These are phyloP conservation scores for Neoitamus cyanurus DNA, from an alignment of 2,888 invertebrate species.

Conservation along the genomic window DNA sequence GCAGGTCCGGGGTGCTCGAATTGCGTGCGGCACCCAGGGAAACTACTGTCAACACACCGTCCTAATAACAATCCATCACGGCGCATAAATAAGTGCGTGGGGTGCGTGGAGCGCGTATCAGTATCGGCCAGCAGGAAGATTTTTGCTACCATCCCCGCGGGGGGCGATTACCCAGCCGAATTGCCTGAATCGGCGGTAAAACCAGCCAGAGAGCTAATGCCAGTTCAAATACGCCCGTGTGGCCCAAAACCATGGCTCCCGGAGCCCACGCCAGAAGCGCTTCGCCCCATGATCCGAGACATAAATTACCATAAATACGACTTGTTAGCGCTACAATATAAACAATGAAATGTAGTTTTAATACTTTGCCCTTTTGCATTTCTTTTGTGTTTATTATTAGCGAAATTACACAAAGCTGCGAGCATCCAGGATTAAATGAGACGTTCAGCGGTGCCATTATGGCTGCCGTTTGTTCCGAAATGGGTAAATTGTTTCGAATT, in stretches of 20 bases:
- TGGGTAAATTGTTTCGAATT: conserved; percentile 43
- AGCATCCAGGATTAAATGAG: conserved; percentile 37
- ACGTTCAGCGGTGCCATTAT: conserved; percentile 16
- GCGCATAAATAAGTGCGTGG: conserved; percentile 43
- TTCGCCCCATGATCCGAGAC: conserved; percentile 45
- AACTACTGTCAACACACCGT: conserved; percentile 50
- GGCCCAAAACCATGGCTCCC: not conserved
- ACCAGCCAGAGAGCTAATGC: not conserved
- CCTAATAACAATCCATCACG: conserved; percentile 53
- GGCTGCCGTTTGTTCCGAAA: conserved; percentile 27
- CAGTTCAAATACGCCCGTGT: not conserved
- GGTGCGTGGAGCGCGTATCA: not conserved
- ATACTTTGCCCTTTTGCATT: conserved; percentile 44
- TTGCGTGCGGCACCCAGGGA: conserved; percentile 49
- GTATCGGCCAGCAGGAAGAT: conserved; percentile 11
- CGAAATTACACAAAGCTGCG: conserved; percentile 29
- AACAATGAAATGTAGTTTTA: conserved; percentile 50
- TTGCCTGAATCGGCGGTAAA: not conserved
- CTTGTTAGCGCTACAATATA: conserved; percentile 51
- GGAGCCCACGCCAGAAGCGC: not conserved
- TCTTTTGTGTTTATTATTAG: conserved; percentile 41
- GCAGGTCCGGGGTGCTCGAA: not conserved
- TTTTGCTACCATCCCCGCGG: not conserved
- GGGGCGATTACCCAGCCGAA: not conserved
- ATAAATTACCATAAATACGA: conserved; percentile 52